Conservation (phyloP, 2,888 invertebrate genomes). For the Tetranychus truncatus region DNA sequence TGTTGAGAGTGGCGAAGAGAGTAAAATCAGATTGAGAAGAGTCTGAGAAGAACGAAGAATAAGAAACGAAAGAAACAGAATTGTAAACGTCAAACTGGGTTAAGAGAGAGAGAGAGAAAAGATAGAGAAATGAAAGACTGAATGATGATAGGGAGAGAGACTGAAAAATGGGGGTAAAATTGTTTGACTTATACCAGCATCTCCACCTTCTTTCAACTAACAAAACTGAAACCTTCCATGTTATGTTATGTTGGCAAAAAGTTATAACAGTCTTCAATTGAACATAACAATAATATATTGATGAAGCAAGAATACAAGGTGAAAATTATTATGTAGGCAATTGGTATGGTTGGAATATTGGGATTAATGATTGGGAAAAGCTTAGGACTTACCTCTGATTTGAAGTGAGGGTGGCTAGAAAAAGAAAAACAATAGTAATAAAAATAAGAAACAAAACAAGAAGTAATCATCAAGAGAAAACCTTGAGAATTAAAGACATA, state of each 20-base stretch:
- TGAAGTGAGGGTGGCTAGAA: neutral
- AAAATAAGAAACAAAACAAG: constrained; percentile 1
- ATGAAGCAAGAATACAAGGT: too few relatives aligned
- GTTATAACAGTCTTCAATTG: neutral
- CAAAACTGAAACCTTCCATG: neutral
- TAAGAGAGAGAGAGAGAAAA: neutral
- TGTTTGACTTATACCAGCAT: neutral
- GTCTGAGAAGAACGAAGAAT: neutral
- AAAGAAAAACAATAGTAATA: constrained; percentile 1
- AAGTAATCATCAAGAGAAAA: neutral
- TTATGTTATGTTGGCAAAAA: constrained; percentile 1
- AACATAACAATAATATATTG: too few relatives aligned
- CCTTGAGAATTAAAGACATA: neutral
- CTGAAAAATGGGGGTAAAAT: neutral
- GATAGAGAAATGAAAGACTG: neutral
- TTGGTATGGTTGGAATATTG: too few relatives aligned
- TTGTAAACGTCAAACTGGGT: neutral
- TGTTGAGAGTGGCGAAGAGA: neutral
- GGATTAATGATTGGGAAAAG: too few relatives aligned
- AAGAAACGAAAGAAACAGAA: neutral
- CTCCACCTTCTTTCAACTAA: neutral
- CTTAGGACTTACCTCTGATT: neutral
- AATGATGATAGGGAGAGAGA: neutral
- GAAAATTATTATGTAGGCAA: too few relatives aligned
- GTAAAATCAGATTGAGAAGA: neutral